A percentile compares a stretch with the other conserved stretches of the same genome.
Evolutionary conservation across 2,113 vertebrate genomes (phyloP).

Genomic region (Pao palembangensis): DNA sequence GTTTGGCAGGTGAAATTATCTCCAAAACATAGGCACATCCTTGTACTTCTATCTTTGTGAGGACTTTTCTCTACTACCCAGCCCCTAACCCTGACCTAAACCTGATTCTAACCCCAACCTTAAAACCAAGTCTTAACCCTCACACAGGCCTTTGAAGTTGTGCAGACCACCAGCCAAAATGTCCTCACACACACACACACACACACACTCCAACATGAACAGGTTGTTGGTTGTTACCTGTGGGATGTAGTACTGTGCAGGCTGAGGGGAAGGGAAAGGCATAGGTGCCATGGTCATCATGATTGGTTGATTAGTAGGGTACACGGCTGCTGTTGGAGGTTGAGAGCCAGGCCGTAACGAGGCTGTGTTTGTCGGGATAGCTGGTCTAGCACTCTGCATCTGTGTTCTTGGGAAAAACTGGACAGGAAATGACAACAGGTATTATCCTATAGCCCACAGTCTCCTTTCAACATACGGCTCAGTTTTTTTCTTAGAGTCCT

Average conservation of each 20-base stretch:
- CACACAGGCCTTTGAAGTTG: no score
- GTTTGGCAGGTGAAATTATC: no score
- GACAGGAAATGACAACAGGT: constrained; percentile 20
- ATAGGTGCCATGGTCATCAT: constrained; percentile 96
- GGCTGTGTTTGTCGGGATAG: constrained; percentile 87
- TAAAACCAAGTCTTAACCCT: no score
- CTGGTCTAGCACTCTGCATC: constrained; percentile 88
- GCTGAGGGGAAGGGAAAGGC: constrained; percentile 91
- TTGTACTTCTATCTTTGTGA: no score
- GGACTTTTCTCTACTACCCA: no score
- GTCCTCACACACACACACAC: no score
- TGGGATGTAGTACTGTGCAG: constrained; percentile 95
- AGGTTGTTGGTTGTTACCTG: constrained; percentile 71
- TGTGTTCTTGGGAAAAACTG: constrained; percentile 97
- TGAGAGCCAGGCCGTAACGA: constrained; percentile 90
- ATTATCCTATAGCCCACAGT: neutral
- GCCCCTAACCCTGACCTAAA: no score
- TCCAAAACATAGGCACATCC: no score
- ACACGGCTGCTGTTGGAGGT: constrained; percentile 84
- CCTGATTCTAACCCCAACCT: no score
- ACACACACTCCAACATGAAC: no score
- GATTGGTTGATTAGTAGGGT: constrained; percentile 91
- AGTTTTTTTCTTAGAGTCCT: neutral
- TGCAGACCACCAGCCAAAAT: no score
- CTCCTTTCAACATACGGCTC: constrained; percentile 7